Conservation (phyloP, 2,888 invertebrate genomes). For the Pyralis farinalis region DNA sequence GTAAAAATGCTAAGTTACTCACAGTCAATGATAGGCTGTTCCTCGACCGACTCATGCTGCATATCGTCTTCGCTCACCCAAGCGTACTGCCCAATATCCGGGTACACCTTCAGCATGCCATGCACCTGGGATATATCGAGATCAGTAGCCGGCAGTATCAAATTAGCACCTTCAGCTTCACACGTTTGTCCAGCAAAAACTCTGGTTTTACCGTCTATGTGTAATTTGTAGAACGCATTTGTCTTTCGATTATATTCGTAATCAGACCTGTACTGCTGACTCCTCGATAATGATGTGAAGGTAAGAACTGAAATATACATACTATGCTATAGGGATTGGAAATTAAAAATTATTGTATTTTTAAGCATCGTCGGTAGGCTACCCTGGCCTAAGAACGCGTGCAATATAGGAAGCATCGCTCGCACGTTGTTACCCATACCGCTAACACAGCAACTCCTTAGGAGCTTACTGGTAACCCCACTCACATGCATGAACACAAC, state of each 20-base stretch:
- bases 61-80: constrained; percentile 30
- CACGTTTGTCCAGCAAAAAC: constrained; percentile 21
- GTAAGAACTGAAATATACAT: too few relatives aligned
- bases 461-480: too few relatives aligned
- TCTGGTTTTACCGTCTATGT: constrained; percentile 21
- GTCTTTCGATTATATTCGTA: constrained; percentile 33
- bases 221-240: constrained; percentile 43
- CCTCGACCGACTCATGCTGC: constrained; percentile 29
- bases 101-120: constrained; percentile 35
- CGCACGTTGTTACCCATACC: too few relatives aligned
- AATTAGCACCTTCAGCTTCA: constrained; percentile 28
- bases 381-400: too few relatives aligned
- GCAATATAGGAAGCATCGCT: too few relatives aligned
- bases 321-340: too few relatives aligned
- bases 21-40: constrained; percentile 11
- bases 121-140: constrained; percentile 31
- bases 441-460: too few relatives aligned
- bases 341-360: too few relatives aligned
- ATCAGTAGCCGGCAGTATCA: constrained; percentile 24
- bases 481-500: too few relatives aligned
- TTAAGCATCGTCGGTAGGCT: too few relatives aligned
- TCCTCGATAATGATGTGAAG: too few relatives aligned
- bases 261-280: constrained; percentile 30
- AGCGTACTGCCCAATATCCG: constrained; percentile 33
- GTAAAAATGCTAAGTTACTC: too few relatives aligned